Evolutionary conservation across 2,113 vertebrate genomes (phyloP), one percentile per base, ranked within the genome.

Genomic region (Oryzias melastigma): DNA sequence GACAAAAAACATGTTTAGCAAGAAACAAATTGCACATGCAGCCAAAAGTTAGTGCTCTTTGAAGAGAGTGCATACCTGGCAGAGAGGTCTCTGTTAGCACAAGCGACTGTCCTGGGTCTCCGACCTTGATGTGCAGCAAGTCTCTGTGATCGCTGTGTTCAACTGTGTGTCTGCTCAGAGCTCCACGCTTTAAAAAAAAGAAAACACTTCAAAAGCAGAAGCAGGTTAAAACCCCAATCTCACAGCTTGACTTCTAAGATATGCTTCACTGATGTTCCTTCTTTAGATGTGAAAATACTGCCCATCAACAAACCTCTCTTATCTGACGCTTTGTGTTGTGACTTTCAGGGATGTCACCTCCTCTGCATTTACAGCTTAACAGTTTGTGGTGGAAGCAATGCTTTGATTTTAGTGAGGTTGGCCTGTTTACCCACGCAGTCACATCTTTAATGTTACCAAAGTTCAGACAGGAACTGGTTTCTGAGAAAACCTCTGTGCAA

Each of bases 271-370:
- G 25, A 60, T 67, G 60, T 68, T 63, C 51, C 46, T 59, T 3
- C 58, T 75, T 72, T 54, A 58, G 41, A 72, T 62, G 41, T 73
- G 18, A 49, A 20, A 27, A 52, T 55, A 0, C 15, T 40, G 16
- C 14, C 4, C 49, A 25, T 3, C 5, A 12, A 46, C 2, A 13
- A 7, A 2, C 18, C 4, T 16, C 48, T 52, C 5, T 65, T 49
- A 62, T 75, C 58, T 77, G 74, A 62, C 42, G 44, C 3, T 46
- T 51, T 18, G 25, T 27, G 25, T 22, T n/a, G 22, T 16, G 20
- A 15, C 1, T 0, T 25, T 4, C 27, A 16, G 40, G 41, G 55
- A 46, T 35, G 35, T 0, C 1, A 3, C 6, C 29, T 18, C 17
- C 13, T 25, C 40, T 43, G 41, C 24, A 4, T 20, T 3, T 16